A percentile compares a stretch with the other conserved stretches of the same genome.
Conservation (phyloP, 2,888 invertebrate genomes). For the Leucophenga maculata region DNA sequence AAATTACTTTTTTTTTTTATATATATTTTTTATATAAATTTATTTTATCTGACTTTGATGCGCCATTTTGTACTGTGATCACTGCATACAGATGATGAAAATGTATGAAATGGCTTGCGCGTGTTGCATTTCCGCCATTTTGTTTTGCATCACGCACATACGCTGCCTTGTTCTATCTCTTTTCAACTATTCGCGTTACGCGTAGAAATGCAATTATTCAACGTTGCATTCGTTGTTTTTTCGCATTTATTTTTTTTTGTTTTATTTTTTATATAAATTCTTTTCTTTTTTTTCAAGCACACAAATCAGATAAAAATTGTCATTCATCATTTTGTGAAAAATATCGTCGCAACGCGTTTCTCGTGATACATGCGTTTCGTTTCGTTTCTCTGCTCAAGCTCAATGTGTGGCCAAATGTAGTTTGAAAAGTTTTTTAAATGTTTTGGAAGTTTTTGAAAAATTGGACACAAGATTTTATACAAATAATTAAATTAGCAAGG, state of each 20-base stretch:
- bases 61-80: constrained; percentile 34
- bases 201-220: constrained; percentile 22
- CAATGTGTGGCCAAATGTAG: background rate
- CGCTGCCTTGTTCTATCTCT: background rate
- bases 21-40: background rate
- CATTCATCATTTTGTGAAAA: constrained; percentile 51
- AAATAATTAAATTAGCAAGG: too few relatives aligned
- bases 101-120: constrained; percentile 3
- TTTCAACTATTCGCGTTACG: constrained; percentile 4
- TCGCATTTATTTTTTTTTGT: constrained; percentile 20
- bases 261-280: constrained; percentile 32
- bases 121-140: constrained; percentile 11
- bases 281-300: constrained; percentile 23
- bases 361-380: constrained; percentile 5
- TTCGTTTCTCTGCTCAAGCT: too few relatives aligned
- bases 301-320: constrained; percentile 59
- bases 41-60: constrained; percentile 29
- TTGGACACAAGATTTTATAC: too few relatives aligned
- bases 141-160: constrained; percentile 23
- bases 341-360: constrained; percentile 25
- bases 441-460: too few relatives aligned
- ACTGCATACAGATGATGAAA: too few relatives aligned
- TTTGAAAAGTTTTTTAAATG: background rate
- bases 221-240: constrained; percentile 32
- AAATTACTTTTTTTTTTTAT: background rate